Base-by-base conservation (phyloP, 2,888 invertebrate species). In the Miltochrista miniata region DNA sequence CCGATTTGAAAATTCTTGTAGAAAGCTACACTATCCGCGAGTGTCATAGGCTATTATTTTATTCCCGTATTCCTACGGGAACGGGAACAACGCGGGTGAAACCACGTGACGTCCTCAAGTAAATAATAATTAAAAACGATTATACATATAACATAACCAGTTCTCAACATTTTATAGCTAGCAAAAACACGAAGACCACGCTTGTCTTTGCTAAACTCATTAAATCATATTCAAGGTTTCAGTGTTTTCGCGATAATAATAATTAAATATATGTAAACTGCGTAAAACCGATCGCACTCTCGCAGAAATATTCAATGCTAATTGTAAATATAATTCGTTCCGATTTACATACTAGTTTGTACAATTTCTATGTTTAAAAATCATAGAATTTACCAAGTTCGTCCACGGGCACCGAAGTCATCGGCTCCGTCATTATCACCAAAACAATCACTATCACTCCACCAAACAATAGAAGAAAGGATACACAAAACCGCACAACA, bases 391-490 rank as follows among this genome's bases (percentile, higher is more conserved):
- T 61, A 68, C 68, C 68, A 13, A 65, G 47, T 15, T 72, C 72
- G 39, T 74, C 73, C 13, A 62, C 66, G n/a, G 65, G 54, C 9
- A 68, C 56, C 11, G 64, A 31, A 42, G 52, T 61, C 52, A 70
- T 40, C 10, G 69, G 70, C 54, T 73, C 70, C 58, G 65, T 70
- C 59, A 72, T 74, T 51, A 40, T 58, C 10, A 42, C 38, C 42
- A 54, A 2, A 31, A 31, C 8, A 31, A 2, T 31, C 8, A 11
- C 18, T 24, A 24, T 24, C 51, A 41, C 38, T 13, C 9, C 52
- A 42, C 47, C 36, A 30, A 45, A 52, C 35, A 36, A 62, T 46
- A 46, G 33, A 45, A 8, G 14, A 59, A 36, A 45, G n/a, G n/a
- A 37, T 11, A 37, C 14, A 13, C 41, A 49, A 34, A 7, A 29